Evolutionary conservation across 2,797 vertebrate genomes (phyloP).

Genomic region (Limnodromus scolopaceus): DNA sequence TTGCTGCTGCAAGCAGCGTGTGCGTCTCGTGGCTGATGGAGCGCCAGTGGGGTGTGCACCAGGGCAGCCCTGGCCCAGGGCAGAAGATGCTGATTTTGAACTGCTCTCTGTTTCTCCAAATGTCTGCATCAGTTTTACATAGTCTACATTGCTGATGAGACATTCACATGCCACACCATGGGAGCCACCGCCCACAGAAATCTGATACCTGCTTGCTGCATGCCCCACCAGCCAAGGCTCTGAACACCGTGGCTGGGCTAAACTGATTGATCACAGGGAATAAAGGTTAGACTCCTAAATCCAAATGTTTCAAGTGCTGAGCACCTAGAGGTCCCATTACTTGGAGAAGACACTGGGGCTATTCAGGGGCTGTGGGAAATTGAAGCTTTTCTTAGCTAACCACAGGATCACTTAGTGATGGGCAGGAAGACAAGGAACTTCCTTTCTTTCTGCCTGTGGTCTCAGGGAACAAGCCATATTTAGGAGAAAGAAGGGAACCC

Average conservation of each 20-base stretch:
- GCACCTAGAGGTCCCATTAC: not conserved
- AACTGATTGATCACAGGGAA: not conserved
- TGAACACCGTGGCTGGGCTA: not conserved
- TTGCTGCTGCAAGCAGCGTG: not conserved
- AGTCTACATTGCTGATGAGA: not conserved
- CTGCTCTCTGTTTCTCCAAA: not conserved
- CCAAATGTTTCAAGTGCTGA: not conserved
- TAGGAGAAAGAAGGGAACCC: not conserved
- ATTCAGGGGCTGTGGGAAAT: not conserved
- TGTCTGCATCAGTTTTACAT: not conserved
- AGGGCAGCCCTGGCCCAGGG: not conserved
- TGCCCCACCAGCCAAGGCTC: not conserved
- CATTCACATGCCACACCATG: not conserved
- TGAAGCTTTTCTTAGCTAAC: not conserved
- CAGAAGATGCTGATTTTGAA: not conserved
- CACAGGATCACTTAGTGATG: not conserved
- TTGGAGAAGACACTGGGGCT: not conserved
- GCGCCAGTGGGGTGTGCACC: fast-evolving
- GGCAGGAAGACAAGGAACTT: not conserved
- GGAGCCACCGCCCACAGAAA: not conserved
- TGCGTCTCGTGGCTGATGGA: not conserved
- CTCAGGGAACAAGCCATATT: not conserved
- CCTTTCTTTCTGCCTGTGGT: not conserved
- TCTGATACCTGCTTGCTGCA: not conserved
- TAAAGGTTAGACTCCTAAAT: not conserved